Percentiles rank a stretch among this genome's conserved stretches.
Conservation (phyloP, 2,888 invertebrate species). For the Aphidius colemani region DNA sequence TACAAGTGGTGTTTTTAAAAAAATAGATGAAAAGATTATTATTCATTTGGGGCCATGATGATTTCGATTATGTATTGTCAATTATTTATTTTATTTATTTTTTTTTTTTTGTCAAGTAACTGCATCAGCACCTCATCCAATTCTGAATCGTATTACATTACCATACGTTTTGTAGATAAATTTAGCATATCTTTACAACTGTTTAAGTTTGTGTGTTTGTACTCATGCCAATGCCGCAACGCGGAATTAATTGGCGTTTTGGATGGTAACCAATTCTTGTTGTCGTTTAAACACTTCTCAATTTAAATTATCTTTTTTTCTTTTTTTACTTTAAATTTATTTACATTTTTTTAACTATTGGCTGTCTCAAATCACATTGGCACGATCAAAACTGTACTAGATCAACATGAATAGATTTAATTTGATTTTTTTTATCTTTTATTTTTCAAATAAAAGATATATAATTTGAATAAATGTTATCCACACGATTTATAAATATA, state of each 20-base stretch:
- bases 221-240: constrained; percentile 55
- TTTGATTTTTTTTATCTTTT: background rate
- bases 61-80: constrained; percentile 32
- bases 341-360: constrained; percentile 13
- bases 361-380: constrained; percentile 6
- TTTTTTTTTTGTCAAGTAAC: background rate
- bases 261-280: constrained; percentile 50
- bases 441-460: too few species aligned
- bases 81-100: constrained; percentile 4
- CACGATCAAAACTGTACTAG: background rate
- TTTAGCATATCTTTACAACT: constrained; percentile 56
- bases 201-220: constrained; percentile 45
- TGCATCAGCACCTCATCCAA: constrained; percentile 7
- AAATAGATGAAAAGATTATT: too few species aligned
- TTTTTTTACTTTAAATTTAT: constrained; percentile 4
- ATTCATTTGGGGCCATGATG: constrained; percentile 26
- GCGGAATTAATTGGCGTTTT: constrained; percentile 55
- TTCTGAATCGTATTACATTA: constrained; percentile 53
- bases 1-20: too few species aligned
- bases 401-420: background rate
- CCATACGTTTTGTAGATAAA: constrained; percentile 51
- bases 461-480: background rate
- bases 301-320: background rate
- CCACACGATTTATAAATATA: constrained; percentile 9
- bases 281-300: background rate